Conservation (phyloP, 2,888 invertebrate genomes). For the Epirrita christyi region DNA sequence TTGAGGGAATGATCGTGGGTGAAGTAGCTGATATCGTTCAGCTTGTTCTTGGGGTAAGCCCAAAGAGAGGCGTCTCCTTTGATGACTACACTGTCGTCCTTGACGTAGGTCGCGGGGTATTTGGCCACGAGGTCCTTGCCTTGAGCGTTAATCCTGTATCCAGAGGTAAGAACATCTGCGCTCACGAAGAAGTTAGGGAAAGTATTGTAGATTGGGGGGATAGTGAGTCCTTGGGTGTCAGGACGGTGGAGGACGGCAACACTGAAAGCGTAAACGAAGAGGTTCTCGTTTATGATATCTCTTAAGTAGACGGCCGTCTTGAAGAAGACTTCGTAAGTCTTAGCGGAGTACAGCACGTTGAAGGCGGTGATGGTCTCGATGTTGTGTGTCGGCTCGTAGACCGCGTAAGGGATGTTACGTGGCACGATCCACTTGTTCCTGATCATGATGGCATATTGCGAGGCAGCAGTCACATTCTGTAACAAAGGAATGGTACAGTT, state of each 20-base stretch:
- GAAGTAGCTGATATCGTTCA: conserved; percentile 86
- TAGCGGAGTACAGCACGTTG: conserved; percentile 88
- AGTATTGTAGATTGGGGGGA: conserved; percentile 90
- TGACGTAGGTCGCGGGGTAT: conserved; percentile 59
- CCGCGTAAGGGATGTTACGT: conserved; percentile 84
- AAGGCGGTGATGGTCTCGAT: conserved; percentile 87
- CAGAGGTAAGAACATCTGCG: conserved; percentile 87
- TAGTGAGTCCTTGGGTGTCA: conserved; percentile 86
- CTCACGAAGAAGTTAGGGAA: conserved; percentile 90
- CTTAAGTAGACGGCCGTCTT: conserved; percentile 88
- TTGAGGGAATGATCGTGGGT: conserved; percentile 90
- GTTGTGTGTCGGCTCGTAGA: conserved; percentile 80
- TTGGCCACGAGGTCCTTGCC: conserved; percentile 57
- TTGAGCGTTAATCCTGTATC: conserved; percentile 83
- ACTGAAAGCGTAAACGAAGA: conserved; percentile 87
- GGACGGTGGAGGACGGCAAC: conserved; percentile 86
- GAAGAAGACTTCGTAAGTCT: conserved; percentile 88
- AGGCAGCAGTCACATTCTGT: conserved; percentile 71
- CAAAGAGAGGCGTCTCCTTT: conserved; percentile 86
- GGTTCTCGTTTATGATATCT: conserved; percentile 87
- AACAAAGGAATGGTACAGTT: neutral
- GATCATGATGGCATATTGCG: conserved; percentile 82
- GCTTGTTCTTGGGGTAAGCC: conserved; percentile 83
- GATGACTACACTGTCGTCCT: conserved; percentile 80
- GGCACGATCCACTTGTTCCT: conserved; percentile 82